A percentile compares a stretch with the other conserved stretches of the same genome.
These are phyloP conservation scores for Cryptoprocta ferox DNA, from an alignment of 2,797 vertebrate genomes.

Conservation along the genomic window DNA sequence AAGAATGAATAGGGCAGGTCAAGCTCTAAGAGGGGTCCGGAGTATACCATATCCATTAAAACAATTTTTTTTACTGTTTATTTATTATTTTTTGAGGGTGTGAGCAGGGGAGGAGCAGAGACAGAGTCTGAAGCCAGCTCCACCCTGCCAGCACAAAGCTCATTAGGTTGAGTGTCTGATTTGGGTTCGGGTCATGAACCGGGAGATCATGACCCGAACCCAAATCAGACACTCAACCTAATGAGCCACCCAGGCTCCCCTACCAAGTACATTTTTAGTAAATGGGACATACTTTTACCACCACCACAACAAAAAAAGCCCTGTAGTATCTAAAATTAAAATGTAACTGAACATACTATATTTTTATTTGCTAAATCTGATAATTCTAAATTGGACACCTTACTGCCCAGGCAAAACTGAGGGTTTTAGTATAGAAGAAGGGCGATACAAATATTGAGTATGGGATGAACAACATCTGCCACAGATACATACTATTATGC, in stretches of 20 bases:
- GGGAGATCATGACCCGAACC: too few species aligned
- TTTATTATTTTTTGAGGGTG: too few species aligned
- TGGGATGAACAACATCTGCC: background rate
- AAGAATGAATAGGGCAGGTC: background rate
- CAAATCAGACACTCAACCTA: too few species aligned
- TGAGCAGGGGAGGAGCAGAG: too few species aligned
- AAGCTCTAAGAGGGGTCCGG: background rate
- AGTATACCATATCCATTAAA: background rate
- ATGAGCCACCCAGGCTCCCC: too few species aligned
- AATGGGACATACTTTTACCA: background rate
- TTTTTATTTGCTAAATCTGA: background rate
- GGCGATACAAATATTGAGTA: background rate
- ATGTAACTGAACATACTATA: background rate
- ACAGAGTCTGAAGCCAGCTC: too few species aligned
- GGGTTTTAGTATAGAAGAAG: background rate
- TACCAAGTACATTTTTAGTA: background rate
- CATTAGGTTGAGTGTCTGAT: too few species aligned
- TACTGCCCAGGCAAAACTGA: background rate
- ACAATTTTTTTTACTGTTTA: too few species aligned
- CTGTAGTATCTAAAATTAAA: background rate
- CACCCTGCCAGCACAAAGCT: too few species aligned
- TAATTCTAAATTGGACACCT: background rate
- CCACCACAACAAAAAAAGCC: background rate
- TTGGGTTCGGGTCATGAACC: too few species aligned
- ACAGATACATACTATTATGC: background rate